Evolutionary conservation across 1,140 invertebrate species (phyloP), one percentile per base, ranked within the genome.

Genomic region (Prorops nasuta): DNA sequence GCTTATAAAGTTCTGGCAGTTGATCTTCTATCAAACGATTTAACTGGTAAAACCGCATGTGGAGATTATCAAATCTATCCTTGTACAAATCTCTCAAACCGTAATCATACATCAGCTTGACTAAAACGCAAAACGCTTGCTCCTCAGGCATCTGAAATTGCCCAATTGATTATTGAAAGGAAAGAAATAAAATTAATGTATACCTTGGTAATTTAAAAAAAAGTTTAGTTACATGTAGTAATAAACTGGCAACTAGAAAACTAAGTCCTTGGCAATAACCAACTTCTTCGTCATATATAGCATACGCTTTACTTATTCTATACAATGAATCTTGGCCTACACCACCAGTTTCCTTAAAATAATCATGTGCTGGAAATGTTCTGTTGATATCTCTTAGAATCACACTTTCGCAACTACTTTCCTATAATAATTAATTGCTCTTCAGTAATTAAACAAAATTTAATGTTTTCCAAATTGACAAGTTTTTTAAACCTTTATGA

Each of bases 261-360:
- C 94, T 98, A 17, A 98, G 81, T 17, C 97, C 97, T 78, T 99
- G 98, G 76, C 96, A 99, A 78, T 99, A 99, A 22, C 94, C 94
- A 54, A 99, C 92, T 80, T 99, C 97, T 55, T 89, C 86, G 73
- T 99, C 97, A 74, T 96, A 93, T 2, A 98, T 89, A 17, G 96
- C 93, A 76, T 99, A 99, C 0, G 96, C 97, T 76, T 95, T 92
- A 60, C 92, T 95, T 64, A 99, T 90, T 72, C 93, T 91, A 66
- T 94, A 96, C 18, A 99, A 79, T 19, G 94, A 89, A 76, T 98
- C 95, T 79, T 99, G 97, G 0, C 96, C 95, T 15, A 80, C 81
- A 8, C 92, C 92, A 44, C 92, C 92, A 36, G 84, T 86, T 73
- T 96, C 92, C 77, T 94, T 94, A 77, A 99, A 99, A 78, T 91